phyloP scores from a whole-genome alignment of 2,797 vertebrate species.

The Enteromius radiatus region DNA sequence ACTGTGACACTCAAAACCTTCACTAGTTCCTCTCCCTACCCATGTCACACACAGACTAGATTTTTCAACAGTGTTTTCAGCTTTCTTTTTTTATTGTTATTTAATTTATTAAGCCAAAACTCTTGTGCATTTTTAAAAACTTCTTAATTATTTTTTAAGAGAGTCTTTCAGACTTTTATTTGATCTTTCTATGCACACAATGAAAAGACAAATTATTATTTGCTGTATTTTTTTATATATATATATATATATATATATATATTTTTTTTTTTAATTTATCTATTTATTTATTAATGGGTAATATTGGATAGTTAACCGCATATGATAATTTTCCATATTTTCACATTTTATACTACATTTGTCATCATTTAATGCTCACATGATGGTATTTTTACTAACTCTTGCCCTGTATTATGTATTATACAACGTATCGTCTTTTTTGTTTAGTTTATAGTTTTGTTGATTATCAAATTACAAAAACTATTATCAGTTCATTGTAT shows the following conservation, averaged over 20 bases:
- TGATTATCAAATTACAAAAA: neutral
- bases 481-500: neutral
- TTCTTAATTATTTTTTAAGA: neutral
- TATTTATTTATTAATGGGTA: neutral
- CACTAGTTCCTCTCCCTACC: slow-evolving; percentile 63
- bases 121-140: neutral
- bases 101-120: neutral
- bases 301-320: neutral
- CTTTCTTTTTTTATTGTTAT: neutral
- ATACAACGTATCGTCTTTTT: neutral
- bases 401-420: no score
- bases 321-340: neutral
- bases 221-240: neutral
- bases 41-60: neutral
- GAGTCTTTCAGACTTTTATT: no score
- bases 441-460: neutral
- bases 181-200: neutral
- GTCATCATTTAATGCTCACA: neutral
- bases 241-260: neutral
- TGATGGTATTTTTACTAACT: neutral
- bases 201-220: neutral
- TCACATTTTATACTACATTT: neutral
- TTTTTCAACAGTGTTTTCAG: neutral
- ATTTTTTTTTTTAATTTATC: neutral
- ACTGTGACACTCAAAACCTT: slow-evolving; percentile 64